Percentiles rank a stretch among this genome's conserved stretches.
Conservation (phyloP, 2,888 invertebrate species). For the Agapetus fuscipes region DNA sequence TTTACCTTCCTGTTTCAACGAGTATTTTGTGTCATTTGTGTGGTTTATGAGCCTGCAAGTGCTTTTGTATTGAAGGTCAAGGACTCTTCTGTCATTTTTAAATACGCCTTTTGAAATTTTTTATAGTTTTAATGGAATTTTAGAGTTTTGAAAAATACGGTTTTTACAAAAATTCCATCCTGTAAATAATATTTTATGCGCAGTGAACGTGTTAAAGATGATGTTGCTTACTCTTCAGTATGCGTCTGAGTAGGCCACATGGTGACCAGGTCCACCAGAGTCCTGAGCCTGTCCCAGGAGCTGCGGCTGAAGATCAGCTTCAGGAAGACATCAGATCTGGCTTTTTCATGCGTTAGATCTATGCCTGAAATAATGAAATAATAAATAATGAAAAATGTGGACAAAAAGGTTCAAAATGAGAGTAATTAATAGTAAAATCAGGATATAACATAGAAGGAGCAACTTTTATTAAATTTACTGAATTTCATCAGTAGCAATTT, state of each 20-base stretch:
- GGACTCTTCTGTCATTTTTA: too few species aligned
- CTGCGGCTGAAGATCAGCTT: slow-evolving; percentile 25
- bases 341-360: slow-evolving; percentile 27
- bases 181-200: neutral
- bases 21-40: too few species aligned
- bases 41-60: too few species aligned
- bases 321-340: slow-evolving; percentile 28
- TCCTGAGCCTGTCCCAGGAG: slow-evolving; percentile 32
- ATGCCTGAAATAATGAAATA: slow-evolving; percentile 26
- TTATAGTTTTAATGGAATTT: neutral
- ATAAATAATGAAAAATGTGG: neutral
- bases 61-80: too few species aligned
- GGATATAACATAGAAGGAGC: too few species aligned
- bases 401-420: neutral
- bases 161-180: neutral
- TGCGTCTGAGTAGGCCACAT: slow-evolving; percentile 33
- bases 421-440: neutral
- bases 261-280: slow-evolving; percentile 34
- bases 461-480: too few species aligned
- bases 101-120: neutral
- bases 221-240: slow-evolving; percentile 9
- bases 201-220: too few species aligned
- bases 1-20: too few species aligned
- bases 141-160: neutral
- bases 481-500: too few species aligned